Percentiles rank a stretch among this genome's conserved stretches.
phyloP scores from a whole-genome alignment of 2,888 invertebrate species.

The Drosophila formosana region DNA sequence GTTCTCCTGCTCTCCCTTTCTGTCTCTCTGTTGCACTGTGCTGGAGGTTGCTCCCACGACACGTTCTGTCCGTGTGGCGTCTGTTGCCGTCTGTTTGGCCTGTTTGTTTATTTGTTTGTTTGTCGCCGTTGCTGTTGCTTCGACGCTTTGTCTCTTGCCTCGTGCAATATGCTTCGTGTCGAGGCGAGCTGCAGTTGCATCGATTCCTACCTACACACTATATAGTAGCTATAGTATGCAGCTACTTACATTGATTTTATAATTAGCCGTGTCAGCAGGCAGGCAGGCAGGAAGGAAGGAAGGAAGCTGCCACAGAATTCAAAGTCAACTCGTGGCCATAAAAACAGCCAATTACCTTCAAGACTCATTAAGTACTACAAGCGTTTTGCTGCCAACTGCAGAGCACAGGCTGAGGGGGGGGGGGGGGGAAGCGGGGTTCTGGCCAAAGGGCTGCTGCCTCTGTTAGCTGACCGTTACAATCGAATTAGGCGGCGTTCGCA shows the following conservation, averaged over 20 bases:
- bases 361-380: constrained; percentile 75
- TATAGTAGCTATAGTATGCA: no score
- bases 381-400: constrained; percentile 25
- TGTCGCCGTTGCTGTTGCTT: constrained; percentile 27
- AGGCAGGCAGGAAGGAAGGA: neutral
- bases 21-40: neutral
- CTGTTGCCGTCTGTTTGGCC: constrained; percentile 26
- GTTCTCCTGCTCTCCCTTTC: neutral
- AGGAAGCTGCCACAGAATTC: constrained; percentile 45
- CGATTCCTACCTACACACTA: no score
- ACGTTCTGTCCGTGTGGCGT: neutral
- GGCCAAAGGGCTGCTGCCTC: constrained; percentile 56
- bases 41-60: constrained; percentile 4
- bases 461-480: constrained; percentile 75
- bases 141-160: constrained; percentile 57
- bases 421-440: neutral
- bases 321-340: constrained; percentile 72
- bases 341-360: constrained; percentile 76
- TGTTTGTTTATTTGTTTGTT: constrained; percentile 61
- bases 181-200: constrained; percentile 34
- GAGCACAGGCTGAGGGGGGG: constrained; percentile 5
- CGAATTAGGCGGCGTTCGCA: constrained; percentile 70
- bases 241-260: constrained; percentile 73
- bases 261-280: constrained; percentile 62
- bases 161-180: constrained; percentile 73